Base-by-base conservation (phyloP, 1,140 invertebrate genomes). In the Saxidomus purpurata region DNA sequence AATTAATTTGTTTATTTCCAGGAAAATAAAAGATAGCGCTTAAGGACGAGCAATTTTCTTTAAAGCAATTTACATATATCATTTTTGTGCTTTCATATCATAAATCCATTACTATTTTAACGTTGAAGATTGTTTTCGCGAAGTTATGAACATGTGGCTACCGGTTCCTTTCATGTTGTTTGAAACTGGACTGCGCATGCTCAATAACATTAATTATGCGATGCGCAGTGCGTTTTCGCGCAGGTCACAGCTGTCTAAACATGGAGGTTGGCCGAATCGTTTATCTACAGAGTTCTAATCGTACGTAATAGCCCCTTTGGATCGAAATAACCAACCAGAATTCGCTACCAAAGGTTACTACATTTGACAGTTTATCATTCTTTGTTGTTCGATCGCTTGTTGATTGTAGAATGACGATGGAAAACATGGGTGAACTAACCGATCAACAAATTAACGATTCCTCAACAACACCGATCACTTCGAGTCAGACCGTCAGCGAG, bases 361-460 rank as follows among this genome's bases (percentile, higher is more conserved):
- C 93, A 94, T 93, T 90, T 94, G 93, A 94, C 93, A 94, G 93
- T 94, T 94, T 93, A 94, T 94, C 92, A 94, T 94, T 94, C 92
- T 94, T 93, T 93, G 93, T 93, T 93, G 92, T 95, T 94, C 93
- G 94, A 95, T 95, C 94, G 94, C 93, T 94, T 93, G 93, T 94
- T 93, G 94, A 93, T 94, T 94, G 93, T 94, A 94, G 93, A 93
- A 95, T 95, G 95, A 95, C 95, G 93, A 96, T 96, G 95, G 96
- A 96, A 94, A 96, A 95, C 94, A 96, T 96, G 95, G 95, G 95
- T 90, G 95, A 96, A 93, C 92, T 96, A 92, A 93, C 93, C 90
- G 95, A 96, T 93, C 95, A 96, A 94, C 95, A 95, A 94, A 95
- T 95, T 93, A 94, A 92, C 92, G 95, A 95, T 92, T 94, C 95